Conservation (phyloP, 2,888 invertebrate species). For the Mystacides longicornis region DNA sequence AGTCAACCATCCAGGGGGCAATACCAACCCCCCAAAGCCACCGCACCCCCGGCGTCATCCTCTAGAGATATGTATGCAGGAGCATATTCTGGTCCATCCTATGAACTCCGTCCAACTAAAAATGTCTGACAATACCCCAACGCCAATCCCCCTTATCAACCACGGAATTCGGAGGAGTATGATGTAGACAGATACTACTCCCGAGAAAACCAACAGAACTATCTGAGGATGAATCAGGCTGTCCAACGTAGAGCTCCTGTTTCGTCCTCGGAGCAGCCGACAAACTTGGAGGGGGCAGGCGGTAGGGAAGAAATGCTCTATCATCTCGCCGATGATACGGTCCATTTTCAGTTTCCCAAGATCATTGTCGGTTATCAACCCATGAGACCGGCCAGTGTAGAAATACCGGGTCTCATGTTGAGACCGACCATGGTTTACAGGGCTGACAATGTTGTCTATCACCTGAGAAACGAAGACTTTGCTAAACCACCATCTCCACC, state of each 20-base stretch:
- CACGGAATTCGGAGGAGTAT: slow-evolving; percentile 18
- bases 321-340: slow-evolving; percentile 22
- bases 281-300: background rate
- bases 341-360: slow-evolving; percentile 24
- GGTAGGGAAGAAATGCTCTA: slow-evolving; percentile 22
- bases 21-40: slow-evolving; percentile 64
- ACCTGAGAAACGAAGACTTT: slow-evolving; percentile 28
- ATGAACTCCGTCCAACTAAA: slow-evolving; percentile 64
- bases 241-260: slow-evolving; percentile 17
- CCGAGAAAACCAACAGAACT: slow-evolving; percentile 25
- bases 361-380: slow-evolving; percentile 36
- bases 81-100: slow-evolving; percentile 49
- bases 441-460: slow-evolving; percentile 23
- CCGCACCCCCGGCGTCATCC: slow-evolving; percentile 42
- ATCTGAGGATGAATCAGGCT: slow-evolving; percentile 24
- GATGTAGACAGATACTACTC: slow-evolving; percentile 31
- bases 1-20: slow-evolving; percentile 49
- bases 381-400: slow-evolving; percentile 21
- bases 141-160: slow-evolving; percentile 27
- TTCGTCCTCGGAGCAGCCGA: slow-evolving; percentile 9
- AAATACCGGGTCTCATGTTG: slow-evolving; percentile 22
- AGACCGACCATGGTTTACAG: slow-evolving; percentile 32
- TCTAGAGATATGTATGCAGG: slow-evolving; percentile 61
- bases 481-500: slow-evolving; percentile 14
- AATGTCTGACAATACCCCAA: slow-evolving; percentile 54